Conservation (phyloP, 2,113 vertebrate genomes). For the Phrynocephalus versicolor region DNA sequence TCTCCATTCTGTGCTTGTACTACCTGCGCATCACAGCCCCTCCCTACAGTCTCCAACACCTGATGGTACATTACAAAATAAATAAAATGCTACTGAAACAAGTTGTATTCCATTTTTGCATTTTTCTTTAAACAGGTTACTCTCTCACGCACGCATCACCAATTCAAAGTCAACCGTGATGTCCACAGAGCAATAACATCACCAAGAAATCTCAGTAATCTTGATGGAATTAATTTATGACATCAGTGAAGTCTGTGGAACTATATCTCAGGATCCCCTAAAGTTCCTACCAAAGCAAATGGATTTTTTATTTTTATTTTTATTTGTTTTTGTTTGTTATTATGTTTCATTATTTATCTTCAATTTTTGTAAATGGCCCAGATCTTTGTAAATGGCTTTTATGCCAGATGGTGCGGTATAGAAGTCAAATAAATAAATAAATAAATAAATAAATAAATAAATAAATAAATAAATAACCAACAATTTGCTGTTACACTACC, state of each 20-base stretch:
- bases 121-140: neutral
- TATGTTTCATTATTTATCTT: too few species aligned
- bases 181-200: neutral
- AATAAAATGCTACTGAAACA: neutral
- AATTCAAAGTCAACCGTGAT: neutral
- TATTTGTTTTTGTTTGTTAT: too few species aligned
- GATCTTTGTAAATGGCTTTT: too few species aligned
- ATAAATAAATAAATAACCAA: too few species aligned
- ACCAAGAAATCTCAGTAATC: neutral
- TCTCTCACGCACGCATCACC: neutral
- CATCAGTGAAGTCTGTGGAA: neutral
- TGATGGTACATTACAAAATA: neutral
- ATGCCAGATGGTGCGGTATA: too few species aligned
- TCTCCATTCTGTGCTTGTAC: neutral
- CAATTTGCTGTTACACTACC: neutral
- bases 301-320: too few species aligned
- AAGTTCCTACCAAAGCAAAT: neutral
- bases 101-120: neutral
- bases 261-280: neutral
- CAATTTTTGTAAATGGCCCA: too few species aligned
- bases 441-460: too few species aligned
- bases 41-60: neutral
- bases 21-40: neutral
- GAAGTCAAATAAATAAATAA: too few species aligned
- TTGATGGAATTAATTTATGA: neutral